phyloP scores from a whole-genome alignment of 2,113 vertebrate genomes.

The Plecturocebus donacophilus region DNA sequence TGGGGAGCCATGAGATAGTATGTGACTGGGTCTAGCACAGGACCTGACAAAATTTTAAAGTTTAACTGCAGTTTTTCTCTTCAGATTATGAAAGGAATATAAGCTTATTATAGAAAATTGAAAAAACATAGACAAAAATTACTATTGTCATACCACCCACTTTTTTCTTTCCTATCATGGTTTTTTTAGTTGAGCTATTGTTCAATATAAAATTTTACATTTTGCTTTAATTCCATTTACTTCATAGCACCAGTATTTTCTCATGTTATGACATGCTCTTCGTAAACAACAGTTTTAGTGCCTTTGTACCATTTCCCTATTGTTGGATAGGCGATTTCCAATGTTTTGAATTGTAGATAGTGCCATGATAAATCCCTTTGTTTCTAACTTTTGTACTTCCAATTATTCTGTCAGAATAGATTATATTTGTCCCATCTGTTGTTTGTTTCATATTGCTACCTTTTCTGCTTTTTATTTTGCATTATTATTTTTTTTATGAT shows the following conservation, averaged over 20 bases:
- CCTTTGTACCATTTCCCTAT: neutral
- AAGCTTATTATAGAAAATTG: neutral
- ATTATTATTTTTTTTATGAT: neutral
- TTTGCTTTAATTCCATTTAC: slow-evolving; percentile 8
- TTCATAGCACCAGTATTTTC: slow-evolving; percentile 18
- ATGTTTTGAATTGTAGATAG: neutral
- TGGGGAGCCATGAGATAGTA: neutral
- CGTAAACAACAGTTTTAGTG: neutral
- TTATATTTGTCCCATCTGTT: slow-evolving; percentile 5
- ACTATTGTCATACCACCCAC: neutral
- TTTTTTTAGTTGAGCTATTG: slow-evolving; percentile 30
- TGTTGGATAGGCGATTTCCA: neutral
- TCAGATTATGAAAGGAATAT: neutral
- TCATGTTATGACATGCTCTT: neutral
- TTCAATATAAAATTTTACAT: slow-evolving; percentile 20
- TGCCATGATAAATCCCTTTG: neutral
- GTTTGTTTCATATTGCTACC: neutral
- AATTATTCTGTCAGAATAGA: neutral
- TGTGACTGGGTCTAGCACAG: neutral
- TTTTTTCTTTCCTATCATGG: neutral
- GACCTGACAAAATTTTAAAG: neutral
- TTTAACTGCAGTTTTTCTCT: neutral
- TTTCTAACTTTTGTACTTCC: slow-evolving; percentile 23
- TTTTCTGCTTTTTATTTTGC: slow-evolving; percentile 29
- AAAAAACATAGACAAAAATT: neutral